Percentiles rank a stretch among this genome's conserved stretches.
Evolutionary conservation across 2,113 vertebrate genomes (phyloP).

Genomic region (Bos indicus): DNA sequence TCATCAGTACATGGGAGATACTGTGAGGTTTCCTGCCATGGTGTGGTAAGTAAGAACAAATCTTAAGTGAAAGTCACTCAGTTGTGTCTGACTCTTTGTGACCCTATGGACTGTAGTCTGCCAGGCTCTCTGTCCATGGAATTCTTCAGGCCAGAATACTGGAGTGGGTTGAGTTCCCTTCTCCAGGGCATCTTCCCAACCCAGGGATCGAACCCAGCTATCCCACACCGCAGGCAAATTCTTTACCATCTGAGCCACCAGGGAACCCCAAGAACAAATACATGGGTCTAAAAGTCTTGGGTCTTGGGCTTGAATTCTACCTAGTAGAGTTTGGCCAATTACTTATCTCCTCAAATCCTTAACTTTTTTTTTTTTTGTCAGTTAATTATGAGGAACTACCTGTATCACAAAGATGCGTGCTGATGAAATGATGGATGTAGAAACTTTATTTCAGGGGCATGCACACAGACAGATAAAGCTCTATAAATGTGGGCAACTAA

Average conservation of each 20-base stretch:
- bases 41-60: not conserved
- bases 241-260: not conserved
- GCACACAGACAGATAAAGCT: not conserved
- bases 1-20: not conserved
- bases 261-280: not conserved
- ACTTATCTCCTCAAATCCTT: not conserved
- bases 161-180: not conserved
- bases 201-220: not conserved
- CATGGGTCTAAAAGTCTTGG: not conserved
- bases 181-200: not conserved
- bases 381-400: not conserved
- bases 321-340: not conserved
- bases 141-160: not conserved
- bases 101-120: not conserved
- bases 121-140: not conserved
- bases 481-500: not conserved
- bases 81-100: rapidly evolving
- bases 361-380: not conserved
- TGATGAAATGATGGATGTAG: not conserved
- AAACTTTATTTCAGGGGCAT: not conserved
- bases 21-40: not conserved
- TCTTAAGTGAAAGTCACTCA: not conserved
- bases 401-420: not conserved
- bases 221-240: not conserved
- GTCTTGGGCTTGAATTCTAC: not conserved